Evolutionary conservation across 2,888 invertebrate species (phyloP).

Genomic region (Coenonympha arcania): DNA sequence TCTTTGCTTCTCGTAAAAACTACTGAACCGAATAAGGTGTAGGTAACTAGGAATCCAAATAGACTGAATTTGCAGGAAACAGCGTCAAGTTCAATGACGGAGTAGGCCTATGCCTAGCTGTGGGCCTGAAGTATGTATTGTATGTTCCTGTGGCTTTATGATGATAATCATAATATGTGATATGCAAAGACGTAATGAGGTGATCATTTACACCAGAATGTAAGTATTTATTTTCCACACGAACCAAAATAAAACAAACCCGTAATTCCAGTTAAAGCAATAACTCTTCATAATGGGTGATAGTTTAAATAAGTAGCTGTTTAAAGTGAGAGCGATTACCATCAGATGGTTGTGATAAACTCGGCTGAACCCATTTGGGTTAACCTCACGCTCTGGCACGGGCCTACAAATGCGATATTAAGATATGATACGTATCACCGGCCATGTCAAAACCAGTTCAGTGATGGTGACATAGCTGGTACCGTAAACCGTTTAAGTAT

Average conservation of each 20-base stretch:
- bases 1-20: neutral
- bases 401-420: neutral
- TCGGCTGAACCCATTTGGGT: too few species aligned
- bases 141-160: too few species aligned
- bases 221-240: neutral
- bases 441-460: neutral
- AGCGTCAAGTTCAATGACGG: too few species aligned
- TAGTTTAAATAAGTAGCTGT: slow-evolving; percentile 5
- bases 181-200: too few species aligned
- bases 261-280: neutral
- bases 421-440: neutral
- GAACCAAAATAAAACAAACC: neutral
- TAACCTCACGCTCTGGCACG: neutral
- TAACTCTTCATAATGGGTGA: neutral
- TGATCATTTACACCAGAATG: too few species aligned
- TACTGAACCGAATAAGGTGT: neutral
- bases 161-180: too few species aligned
- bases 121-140: too few species aligned
- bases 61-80: too few species aligned
- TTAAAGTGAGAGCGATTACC: slow-evolving; percentile 2
- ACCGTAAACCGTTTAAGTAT: neutral
- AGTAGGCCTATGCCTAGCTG: too few species aligned
- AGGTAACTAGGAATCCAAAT: neutral
- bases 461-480: neutral
- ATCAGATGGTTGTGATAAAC: slow-evolving; percentile 4